phyloP scores from a whole-genome alignment of 2,797 vertebrate genomes.

The Enteromius argenteus region DNA sequence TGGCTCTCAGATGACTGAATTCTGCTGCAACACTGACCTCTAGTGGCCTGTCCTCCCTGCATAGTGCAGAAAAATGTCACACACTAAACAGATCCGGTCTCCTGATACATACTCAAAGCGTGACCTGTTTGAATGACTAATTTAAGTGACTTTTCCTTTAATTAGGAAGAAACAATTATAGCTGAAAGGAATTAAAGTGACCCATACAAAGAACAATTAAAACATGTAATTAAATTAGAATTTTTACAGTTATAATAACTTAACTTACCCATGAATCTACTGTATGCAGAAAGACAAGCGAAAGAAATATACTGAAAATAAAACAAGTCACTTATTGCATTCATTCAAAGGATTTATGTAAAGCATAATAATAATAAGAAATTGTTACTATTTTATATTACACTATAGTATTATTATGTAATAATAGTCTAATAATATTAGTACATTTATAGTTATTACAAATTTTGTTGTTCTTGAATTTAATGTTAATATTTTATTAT shows the following conservation, averaged over 20 bases:
- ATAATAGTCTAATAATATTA: neutral
- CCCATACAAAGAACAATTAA: slow-evolving; percentile 14
- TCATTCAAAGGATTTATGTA: neutral
- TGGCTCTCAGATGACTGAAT: slow-evolving; percentile 70
- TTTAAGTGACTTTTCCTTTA: slow-evolving; percentile 70
- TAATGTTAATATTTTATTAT: neutral
- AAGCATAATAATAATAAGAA: neutral
- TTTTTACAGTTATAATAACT: neutral
- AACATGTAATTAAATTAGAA: neutral
- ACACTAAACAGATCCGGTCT: slow-evolving; percentile 70
- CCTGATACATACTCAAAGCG: slow-evolving; percentile 24
- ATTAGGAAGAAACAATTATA: slow-evolving; percentile 65
- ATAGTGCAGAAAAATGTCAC: slow-evolving; percentile 12
- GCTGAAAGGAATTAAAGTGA: slow-evolving; percentile 23
- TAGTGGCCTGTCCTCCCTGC: slow-evolving; percentile 78
- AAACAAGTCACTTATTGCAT: neutral
- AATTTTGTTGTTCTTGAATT: neutral
- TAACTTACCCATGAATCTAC: neutral
- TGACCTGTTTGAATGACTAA: slow-evolving; percentile 72
- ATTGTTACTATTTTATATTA: neutral
- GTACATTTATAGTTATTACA: neutral
- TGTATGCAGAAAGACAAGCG: neutral
- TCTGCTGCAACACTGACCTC: slow-evolving; percentile 96
- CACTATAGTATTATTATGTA: neutral
- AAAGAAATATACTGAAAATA: neutral